phyloP scores from a whole-genome alignment of 2,797 vertebrate genomes.

The Acanthis flammea region DNA sequence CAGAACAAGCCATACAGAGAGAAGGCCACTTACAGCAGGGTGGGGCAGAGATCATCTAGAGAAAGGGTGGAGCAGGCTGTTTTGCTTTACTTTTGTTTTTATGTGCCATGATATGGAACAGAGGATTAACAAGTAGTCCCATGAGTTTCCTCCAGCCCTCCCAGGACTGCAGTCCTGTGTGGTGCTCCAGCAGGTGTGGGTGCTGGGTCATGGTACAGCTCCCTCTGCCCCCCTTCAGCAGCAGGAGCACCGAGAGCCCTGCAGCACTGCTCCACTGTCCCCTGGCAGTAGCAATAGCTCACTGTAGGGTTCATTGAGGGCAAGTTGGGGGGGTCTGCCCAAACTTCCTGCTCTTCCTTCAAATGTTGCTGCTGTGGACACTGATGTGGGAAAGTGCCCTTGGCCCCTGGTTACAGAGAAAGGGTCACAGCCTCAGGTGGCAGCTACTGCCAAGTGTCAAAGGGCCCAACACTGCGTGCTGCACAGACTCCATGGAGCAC shows the following conservation, averaged over 20 bases:
- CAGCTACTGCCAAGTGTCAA: rapidly evolving
- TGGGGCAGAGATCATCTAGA: neutral
- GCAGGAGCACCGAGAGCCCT: neutral
- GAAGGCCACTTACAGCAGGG: neutral
- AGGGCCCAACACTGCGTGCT: rapidly evolving
- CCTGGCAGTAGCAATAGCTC: neutral
- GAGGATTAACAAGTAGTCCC: neutral
- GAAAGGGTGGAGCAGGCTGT: rapidly evolving
- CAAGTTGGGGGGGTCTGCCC: neutral
- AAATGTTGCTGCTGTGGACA: neutral
- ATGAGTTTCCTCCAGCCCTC: neutral
- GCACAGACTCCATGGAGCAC: rapidly evolving
- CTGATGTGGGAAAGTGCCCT: neutral
- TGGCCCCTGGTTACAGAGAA: neutral
- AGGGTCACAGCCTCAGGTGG: neutral
- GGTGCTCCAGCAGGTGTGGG: rapidly evolving
- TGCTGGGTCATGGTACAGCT: rapidly evolving
- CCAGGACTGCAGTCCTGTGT: neutral
- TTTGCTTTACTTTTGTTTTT: neutral
- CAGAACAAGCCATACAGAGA: neutral
- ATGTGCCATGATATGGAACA: neutral
- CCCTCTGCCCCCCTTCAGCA: rapidly evolving
- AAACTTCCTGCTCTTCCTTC: neutral
- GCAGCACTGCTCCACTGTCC: neutral
- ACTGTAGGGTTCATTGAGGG: rapidly evolving